A percentile compares a stretch with the other conserved stretches of the same genome.
phyloP scores from a whole-genome alignment of 2,797 vertebrate species.

The Buphagus erythrorhynchus region DNA sequence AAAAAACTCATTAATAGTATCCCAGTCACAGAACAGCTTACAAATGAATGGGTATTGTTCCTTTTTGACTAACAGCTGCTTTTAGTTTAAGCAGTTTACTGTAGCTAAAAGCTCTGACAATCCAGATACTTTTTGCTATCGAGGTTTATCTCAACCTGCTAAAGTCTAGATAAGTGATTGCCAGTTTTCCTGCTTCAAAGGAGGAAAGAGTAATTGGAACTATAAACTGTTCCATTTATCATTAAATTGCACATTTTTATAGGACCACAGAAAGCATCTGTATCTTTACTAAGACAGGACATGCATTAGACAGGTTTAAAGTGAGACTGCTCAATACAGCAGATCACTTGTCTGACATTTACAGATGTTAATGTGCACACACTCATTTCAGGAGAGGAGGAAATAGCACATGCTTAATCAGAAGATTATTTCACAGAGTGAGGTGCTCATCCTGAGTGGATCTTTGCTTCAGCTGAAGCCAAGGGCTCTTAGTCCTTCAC shows the following conservation, averaged over 20 bases:
- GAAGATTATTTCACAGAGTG: conserved; percentile 24
- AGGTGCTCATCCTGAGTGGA: background rate
- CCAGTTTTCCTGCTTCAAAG: conserved; percentile 78
- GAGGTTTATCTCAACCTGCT: conserved; percentile 77
- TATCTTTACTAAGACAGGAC: conserved; percentile 49
- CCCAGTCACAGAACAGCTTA: conserved; percentile 47
- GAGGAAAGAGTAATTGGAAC: conserved; percentile 68
- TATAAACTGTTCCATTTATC: conserved; percentile 67
- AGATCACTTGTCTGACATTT: conserved; percentile 49
- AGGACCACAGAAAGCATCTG: conserved; percentile 59
- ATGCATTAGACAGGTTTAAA: conserved; percentile 58
- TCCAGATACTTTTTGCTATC: conserved; percentile 73
- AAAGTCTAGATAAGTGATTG: conserved; percentile 74
- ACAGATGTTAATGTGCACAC: conserved; percentile 13
- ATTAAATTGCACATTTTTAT: conserved; percentile 59
- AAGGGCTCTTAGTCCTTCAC: background rate
- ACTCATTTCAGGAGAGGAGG: background rate
- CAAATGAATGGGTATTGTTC: conserved; percentile 62
- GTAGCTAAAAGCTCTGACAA: conserved; percentile 64
- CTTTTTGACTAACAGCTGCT: conserved; percentile 70
- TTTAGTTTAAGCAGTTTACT: conserved; percentile 77
- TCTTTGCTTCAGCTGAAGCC: background rate
- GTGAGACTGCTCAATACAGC: background rate
- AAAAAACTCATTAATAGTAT: conserved; percentile 41
- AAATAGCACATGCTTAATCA: background rate